Evolutionary conservation across 1,140 invertebrate genomes (phyloP), one percentile per base, ranked within the genome.

Genomic region (Anoplolepis gracilipes): DNA sequence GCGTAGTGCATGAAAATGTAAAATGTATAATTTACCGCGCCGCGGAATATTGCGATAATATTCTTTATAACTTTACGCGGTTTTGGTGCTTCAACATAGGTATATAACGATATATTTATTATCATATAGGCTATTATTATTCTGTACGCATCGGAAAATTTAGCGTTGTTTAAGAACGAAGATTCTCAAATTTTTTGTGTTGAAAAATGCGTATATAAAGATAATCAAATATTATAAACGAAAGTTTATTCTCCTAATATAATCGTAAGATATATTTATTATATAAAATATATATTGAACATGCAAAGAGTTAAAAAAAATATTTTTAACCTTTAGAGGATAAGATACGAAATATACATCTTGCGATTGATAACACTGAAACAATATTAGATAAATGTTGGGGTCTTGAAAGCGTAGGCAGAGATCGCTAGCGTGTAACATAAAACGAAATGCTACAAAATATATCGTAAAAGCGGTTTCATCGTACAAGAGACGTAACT

Each of bases 331-430:
- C 16, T 42, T 19, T 70, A 22, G 53, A 55, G 25, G 49, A 81
- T 57, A 70, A 72, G 65, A 81, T 81, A 70, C n/a, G 49, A 81
- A 69, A 57, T 19, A 13, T 69, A 70, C 53, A 81, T 59, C 64
- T 72, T 22, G 16, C 25, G 36, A 72, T 72, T 72, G 78, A 81
- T 81, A 81, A 81, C 33, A 4, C 13, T 81, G 65, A 81, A 81
- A 67, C 22, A 70, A 81, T 81, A 70, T 46, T 70, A 81, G 46
- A 81, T 69, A 81, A 81, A 81, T 55, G 19, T 39, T 57, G 64
- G 22, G 53, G 28, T 64, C 75, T 28, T 39, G 30, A 69, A 69
- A 69, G 30, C 10, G 13, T n/a, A 46, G 25, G 19, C 46, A 16
- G 57, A 59, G 57, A 59, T 42, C 64, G 33, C 25, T 53, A 16